A percentile compares a stretch with the other conserved stretches of the same genome.
phyloP scores from a whole-genome alignment of 2,888 invertebrate genomes.

The Cryptocephalus primarius region DNA sequence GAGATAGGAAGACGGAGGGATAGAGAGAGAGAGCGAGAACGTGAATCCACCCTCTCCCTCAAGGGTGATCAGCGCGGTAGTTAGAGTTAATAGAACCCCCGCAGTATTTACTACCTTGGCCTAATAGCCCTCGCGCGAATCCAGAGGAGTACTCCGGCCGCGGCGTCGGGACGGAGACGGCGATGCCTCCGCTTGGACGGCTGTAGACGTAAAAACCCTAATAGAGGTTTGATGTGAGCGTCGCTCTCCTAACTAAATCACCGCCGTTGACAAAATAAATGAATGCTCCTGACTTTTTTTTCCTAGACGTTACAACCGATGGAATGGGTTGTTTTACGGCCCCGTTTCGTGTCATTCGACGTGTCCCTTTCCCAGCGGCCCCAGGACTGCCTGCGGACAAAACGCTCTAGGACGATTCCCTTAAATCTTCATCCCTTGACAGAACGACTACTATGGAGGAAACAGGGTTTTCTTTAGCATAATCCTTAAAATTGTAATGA shows the following conservation, averaged over 20 bases:
- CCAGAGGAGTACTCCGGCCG: constrained; percentile 10
- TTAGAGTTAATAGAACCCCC: constrained; percentile 23
- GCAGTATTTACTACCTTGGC: constrained; percentile 26
- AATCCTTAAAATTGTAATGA: no score
- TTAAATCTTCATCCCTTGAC: no score
- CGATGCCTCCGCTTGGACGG: constrained; percentile 7
- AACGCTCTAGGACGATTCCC: no score
- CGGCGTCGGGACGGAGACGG: neutral
- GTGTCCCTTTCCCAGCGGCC: no score
- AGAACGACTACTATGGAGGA: no score
- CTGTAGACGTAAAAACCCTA: constrained; percentile 21
- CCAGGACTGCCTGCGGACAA: no score
- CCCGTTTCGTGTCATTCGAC: constrained; percentile 10
- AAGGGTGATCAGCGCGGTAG: constrained; percentile 22
- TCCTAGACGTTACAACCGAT: constrained; percentile 16
- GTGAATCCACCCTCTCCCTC: constrained; percentile 13
- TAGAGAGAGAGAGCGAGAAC: no score
- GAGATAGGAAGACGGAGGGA: no score
- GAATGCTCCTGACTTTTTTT: constrained; percentile 17
- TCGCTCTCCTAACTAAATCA: constrained; percentile 19
- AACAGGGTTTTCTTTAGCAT: no score
- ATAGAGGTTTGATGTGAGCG: neutral
- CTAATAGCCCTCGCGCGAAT: constrained; percentile 18
- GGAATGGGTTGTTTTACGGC: constrained; percentile 14
- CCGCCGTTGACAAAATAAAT: constrained; percentile 26